phyloP scores from a whole-genome alignment of 2,888 invertebrate genomes.

The Mythimna ferrago region DNA sequence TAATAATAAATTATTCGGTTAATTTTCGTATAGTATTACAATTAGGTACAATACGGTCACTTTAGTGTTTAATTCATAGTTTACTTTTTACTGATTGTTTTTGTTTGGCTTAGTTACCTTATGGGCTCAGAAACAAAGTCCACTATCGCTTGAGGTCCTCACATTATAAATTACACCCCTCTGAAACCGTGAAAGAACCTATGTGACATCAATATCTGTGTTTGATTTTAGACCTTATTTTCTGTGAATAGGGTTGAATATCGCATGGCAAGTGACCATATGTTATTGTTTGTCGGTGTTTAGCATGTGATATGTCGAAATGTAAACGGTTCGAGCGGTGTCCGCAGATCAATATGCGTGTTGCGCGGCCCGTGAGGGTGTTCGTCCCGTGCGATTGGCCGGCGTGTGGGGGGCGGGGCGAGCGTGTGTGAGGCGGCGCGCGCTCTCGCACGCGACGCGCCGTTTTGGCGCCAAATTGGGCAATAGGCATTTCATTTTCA shows the following conservation, averaged over 20 bases:
- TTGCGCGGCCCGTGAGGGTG: slow-evolving; percentile 84
- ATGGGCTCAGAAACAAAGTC: slow-evolving; percentile 43
- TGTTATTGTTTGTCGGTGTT: slow-evolving; percentile 90
- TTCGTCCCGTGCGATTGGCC: slow-evolving; percentile 88
- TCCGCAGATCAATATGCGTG: slow-evolving; percentile 91
- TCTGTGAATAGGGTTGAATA: slow-evolving; percentile 53
- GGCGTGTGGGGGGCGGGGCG: slow-evolving; percentile 86
- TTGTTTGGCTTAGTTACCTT: slow-evolving; percentile 8
- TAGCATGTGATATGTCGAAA: slow-evolving; percentile 91
- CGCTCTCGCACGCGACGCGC: slow-evolving; percentile 75
- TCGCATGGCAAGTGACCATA: slow-evolving; percentile 67
- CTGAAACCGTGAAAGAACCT: slow-evolving; percentile 52
- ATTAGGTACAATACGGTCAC: neutral
- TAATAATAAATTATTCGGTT: no score
- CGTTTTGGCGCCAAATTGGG: slow-evolving; percentile 87
- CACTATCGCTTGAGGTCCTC: slow-evolving; percentile 47
- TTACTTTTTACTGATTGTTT: neutral
- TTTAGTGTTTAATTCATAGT: neutral
- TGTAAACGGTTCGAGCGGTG: slow-evolving; percentile 88
- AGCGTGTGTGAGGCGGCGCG: slow-evolving; percentile 84
- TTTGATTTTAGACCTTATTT: slow-evolving; percentile 57
- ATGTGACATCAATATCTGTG: slow-evolving; percentile 57
- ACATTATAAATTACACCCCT: slow-evolving; percentile 79
- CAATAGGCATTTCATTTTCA: slow-evolving; percentile 76
- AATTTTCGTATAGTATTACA: no score